Evolutionary conservation across 2,113 vertebrate genomes (phyloP).

Genomic region (Porphyrio hochstetteri): DNA sequence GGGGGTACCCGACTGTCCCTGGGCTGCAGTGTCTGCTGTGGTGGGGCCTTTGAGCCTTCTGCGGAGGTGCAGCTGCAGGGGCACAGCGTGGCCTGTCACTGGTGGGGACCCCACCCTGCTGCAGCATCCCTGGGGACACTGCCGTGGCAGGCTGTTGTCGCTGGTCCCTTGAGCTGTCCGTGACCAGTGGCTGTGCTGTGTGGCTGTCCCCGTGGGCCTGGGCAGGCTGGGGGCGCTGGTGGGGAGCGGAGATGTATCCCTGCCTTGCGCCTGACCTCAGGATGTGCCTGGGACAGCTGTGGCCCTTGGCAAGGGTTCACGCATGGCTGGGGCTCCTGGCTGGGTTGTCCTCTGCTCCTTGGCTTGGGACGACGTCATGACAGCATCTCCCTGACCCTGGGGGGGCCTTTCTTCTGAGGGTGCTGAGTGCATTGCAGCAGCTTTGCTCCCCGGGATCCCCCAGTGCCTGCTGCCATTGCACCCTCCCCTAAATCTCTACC

Average conservation of each 20-base stretch:
- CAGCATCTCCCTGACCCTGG: not conserved
- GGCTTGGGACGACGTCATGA: not conserved
- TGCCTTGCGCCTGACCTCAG: not conserved
- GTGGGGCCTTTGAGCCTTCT: not conserved
- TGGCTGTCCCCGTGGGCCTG: fast-evolving
- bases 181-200: not conserved
- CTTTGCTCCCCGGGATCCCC: not conserved
- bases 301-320: fast-evolving
- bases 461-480: fast-evolving
- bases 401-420: not conserved
- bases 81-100: not conserved
- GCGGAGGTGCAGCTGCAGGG: not conserved
- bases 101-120: not conserved
- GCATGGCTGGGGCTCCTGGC: not conserved
- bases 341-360: not conserved
- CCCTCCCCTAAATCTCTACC: not conserved
- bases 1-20: fast-evolving
- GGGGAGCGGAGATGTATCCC: not conserved
- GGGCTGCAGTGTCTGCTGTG: fast-evolving
- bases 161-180: not conserved
- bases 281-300: fast-evolving
- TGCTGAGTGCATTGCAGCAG: not conserved
- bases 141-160: too few species aligned
- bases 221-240: not conserved
- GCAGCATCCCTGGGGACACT: not conserved